phyloP scores from a whole-genome alignment of 30 jellyfish, hydroid and myxozoan genomes.

The Morbakka virulenta region DNA sequence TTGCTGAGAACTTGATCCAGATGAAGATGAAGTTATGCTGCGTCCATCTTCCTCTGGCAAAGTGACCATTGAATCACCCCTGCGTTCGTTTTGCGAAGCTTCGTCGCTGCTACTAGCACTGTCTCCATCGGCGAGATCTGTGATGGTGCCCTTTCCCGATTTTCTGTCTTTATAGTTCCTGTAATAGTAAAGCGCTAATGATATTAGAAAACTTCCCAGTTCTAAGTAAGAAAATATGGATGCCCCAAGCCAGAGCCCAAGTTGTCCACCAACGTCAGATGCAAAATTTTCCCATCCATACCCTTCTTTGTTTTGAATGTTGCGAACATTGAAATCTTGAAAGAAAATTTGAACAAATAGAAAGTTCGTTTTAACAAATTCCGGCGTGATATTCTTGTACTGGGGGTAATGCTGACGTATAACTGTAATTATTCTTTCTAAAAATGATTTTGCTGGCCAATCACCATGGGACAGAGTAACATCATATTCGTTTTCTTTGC shows the following conservation, averaged over 20 bases:
- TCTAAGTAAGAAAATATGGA: slow-evolving; percentile 29
- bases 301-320: background rate
- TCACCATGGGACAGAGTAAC: background rate
- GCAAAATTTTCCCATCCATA: slow-evolving; percentile 20
- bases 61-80: no score
- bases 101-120: no score
- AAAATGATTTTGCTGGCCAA: slow-evolving; percentile 5
- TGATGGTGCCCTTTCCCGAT: no score
- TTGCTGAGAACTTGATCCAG: no score
- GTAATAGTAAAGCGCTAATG: background rate
- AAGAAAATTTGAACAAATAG: slow-evolving; percentile 21
- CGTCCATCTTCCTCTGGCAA: no score
- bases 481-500: slow-evolving; percentile 7
- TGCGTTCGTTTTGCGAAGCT: no score
- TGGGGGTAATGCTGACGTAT: background rate
- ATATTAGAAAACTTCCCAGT: background rate
- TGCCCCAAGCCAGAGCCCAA: slow-evolving; percentile 37
- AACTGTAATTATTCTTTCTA: background rate
- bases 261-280: slow-evolving; percentile 37
- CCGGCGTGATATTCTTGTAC: background rate
- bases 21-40: no score
- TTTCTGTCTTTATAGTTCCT: no score
- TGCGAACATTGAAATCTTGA: slow-evolving; percentile 1
- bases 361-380: background rate
- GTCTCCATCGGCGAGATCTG: no score